Base-by-base conservation (phyloP, 1,140 invertebrate species). In the Drosophila mojavensis region DNA sequence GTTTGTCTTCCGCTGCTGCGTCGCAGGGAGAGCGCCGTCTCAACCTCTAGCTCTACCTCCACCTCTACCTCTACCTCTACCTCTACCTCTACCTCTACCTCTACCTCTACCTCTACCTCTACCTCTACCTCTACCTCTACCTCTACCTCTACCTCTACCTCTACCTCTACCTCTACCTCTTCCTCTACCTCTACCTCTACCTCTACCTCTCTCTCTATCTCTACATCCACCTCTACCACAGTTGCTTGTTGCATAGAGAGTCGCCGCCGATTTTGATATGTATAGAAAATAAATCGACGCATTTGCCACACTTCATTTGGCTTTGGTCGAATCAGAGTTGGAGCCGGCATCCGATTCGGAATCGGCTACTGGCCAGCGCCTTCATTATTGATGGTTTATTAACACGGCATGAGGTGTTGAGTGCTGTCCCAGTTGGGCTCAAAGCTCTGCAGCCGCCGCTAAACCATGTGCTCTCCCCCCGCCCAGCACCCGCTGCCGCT, bases 401-500 rank as follows among this genome's bases (percentile, higher is more conserved):
- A 62, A 68, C 82, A 85, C 82, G 82, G 66, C 82, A 85, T 85
- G 81, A 85, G 78, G 79, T 83, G 80, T 73, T 78, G 63, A 81
- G 24, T 70, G 65, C 58, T 56, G 64, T 77, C 54, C 64, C 74
- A 77, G 28, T 77, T 76, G 69, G 28, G 20, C 55, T 15, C 55
- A 55, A 24, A 45, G 39, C 43, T 39, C 4, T 15, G 20, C 43
- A 9, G 24, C 15, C 5, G 5, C 56, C 3, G 5, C 28, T 36
- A 36, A 36, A 10, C 6, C 33, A 36, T 36, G 7, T 36, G 10
- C 36, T 36, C 30, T n/a, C 5, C 15, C 36, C 15, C 9, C 7
- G 17, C 13, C 2, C 15, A 10, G n/a, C 54, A 11, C 33, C 17
- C 33, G 24, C 39, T n/a, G 4, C n/a, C 10, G 3, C 3, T 48